A percentile compares a stretch with the other conserved stretches of the same genome.
phyloP scores from a whole-genome alignment of 2,888 invertebrate species.

The Petrolisthes cinctipes region DNA sequence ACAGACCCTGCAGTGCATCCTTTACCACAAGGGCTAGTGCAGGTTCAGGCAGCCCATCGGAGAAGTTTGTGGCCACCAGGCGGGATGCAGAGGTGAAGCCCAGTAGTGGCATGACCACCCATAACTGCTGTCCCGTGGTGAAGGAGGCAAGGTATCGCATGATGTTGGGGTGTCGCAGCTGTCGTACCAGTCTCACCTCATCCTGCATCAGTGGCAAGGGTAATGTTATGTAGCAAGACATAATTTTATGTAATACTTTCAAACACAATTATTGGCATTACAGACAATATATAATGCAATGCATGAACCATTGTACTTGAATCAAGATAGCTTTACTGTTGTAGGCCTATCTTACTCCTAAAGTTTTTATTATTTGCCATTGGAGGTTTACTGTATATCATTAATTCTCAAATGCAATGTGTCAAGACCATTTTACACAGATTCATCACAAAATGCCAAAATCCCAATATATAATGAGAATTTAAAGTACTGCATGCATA shows the following conservation, averaged over 20 bases:
- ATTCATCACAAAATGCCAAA: no score
- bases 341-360: no score
- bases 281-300: no score
- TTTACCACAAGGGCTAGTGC: slow-evolving; percentile 83
- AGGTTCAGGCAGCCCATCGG: slow-evolving; percentile 83
- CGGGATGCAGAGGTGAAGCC: slow-evolving; percentile 87
- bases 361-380: background rate
- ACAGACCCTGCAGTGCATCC: slow-evolving; percentile 83
- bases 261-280: no score
- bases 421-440: background rate
- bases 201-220: slow-evolving; percentile 72
- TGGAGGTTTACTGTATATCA: background rate
- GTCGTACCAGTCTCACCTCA: slow-evolving; percentile 83
- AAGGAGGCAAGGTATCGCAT: slow-evolving; percentile 82
- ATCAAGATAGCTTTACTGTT: no score
- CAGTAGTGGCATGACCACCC: slow-evolving; percentile 85
- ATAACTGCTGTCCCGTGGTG: slow-evolving; percentile 82
- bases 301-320: no score
- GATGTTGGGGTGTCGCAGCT: slow-evolving; percentile 84
- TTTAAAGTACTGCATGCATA: no score
- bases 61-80: slow-evolving; percentile 81
- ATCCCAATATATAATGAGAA: no score
- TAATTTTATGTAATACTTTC: no score
- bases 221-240: no score
- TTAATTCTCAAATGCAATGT: no score